Evolutionary conservation across 30 jellyfish, hydroid and myxozoan species (phyloP).

Genomic region (Rhopilema esculentum): DNA sequence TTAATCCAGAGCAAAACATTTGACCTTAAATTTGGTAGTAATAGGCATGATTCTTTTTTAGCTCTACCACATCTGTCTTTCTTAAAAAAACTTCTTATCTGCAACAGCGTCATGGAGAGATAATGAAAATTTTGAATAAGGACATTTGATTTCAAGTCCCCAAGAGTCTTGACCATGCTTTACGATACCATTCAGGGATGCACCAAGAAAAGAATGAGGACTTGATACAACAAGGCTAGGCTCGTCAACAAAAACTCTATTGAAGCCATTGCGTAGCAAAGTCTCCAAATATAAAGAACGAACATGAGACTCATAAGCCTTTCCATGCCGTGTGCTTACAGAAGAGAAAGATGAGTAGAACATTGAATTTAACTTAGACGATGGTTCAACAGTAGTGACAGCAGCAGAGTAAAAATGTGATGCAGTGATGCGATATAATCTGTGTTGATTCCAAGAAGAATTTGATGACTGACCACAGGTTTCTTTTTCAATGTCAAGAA

Average conservation of each 20-base stretch:
- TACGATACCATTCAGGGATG: constrained; percentile 17
- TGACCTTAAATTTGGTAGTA: constrained; percentile 10
- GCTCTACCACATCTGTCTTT: neutral
- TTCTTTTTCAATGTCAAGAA: constrained; percentile 1
- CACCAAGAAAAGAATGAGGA: constrained; percentile 21
- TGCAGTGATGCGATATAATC: constrained; percentile 50
- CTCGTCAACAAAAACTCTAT: neutral
- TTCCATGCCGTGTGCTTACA: constrained; percentile 37
- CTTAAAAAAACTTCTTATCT: constrained; percentile 2
- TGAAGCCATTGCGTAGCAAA: neutral
- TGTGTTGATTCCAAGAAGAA: constrained; percentile 38
- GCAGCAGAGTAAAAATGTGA: constrained; percentile 51
- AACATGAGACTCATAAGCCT: constrained; percentile 16
- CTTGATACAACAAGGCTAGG: constrained; percentile 2
- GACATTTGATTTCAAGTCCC: constrained; percentile 36
- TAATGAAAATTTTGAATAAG: constrained; percentile 20
- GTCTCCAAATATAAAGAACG: constrained; percentile 7
- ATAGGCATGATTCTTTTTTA: constrained; percentile 11
- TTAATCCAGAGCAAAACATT: constrained; percentile 1
- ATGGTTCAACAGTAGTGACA: constrained; percentile 62
- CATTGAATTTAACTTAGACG: constrained; percentile 50
- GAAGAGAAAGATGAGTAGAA: constrained; percentile 28
- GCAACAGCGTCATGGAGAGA: constrained; percentile 5
- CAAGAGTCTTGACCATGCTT: neutral
- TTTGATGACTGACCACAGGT: constrained; percentile 47